Evolutionary conservation across 2,113 vertebrate species (phyloP).

Genomic region (Synchiropus splendidus): DNA sequence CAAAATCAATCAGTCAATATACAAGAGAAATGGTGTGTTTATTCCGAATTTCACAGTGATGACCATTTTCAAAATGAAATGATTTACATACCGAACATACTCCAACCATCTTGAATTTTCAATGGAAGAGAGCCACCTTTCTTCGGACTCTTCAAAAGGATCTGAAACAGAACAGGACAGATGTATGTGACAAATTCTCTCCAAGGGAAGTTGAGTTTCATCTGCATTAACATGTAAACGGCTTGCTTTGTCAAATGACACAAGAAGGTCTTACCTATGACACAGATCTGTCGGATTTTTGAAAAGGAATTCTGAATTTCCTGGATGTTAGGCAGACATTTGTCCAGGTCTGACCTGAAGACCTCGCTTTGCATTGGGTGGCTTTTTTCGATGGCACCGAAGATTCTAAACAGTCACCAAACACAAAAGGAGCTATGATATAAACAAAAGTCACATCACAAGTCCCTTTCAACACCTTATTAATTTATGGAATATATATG

Average conservation of each 20-base stretch:
- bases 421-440: neutral
- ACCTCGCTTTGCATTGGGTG: constrained; percentile 84
- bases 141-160: constrained; percentile 90
- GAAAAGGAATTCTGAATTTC: constrained; percentile 82
- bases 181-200: neutral
- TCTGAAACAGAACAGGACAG: constrained; percentile 45
- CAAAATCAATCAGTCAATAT: neutral
- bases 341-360: constrained; percentile 80
- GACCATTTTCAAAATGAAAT: neutral
- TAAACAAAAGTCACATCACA: too few relatives aligned
- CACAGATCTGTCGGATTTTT: constrained; percentile 84
- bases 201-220: too few relatives aligned
- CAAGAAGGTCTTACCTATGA: constrained; percentile 74
- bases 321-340: constrained; percentile 79
- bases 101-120: constrained; percentile 90
- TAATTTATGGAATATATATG: too few relatives aligned
- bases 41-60: too few relatives aligned
- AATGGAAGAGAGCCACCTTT: constrained; percentile 87
- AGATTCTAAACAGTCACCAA: constrained; percentile 68
- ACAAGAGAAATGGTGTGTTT: neutral
- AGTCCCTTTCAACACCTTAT: too few relatives aligned
- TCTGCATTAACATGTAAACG: too few relatives aligned
- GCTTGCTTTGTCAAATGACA: too few relatives aligned
- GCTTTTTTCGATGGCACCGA: constrained; percentile 84
- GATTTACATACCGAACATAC: constrained; percentile 75